These are phyloP conservation scores for Hipposideros larvatus DNA, from an alignment of 2,797 vertebrate genomes.

Conservation along the genomic window DNA sequence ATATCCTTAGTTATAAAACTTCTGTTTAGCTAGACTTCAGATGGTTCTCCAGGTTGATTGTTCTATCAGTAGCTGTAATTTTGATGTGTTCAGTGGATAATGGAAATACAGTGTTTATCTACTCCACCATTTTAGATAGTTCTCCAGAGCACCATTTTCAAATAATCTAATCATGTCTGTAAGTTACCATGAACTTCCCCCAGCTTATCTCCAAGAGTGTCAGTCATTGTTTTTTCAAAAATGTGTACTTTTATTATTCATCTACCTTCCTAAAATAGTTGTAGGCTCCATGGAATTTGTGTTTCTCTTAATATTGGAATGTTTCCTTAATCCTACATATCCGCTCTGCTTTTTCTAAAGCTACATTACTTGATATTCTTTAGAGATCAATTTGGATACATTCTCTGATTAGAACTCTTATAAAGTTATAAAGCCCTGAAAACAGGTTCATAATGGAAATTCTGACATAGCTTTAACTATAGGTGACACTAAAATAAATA, in stretches of 20 bases:
- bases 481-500: slow-evolving; percentile 51
- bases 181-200: background rate
- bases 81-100: too few relatives aligned
- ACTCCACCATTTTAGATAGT: too few relatives aligned
- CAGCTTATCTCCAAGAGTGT: accelerated
- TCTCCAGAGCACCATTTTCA: background rate
- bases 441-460: slow-evolving; percentile 44
- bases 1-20: too few relatives aligned
- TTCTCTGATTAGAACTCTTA: slow-evolving; percentile 6
- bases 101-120: too few relatives aligned
- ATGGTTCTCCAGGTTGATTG: too few relatives aligned
- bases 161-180: background rate
- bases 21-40: too few relatives aligned
- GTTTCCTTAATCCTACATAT: background rate
- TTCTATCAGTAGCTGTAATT: too few relatives aligned
- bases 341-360: background rate
- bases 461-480: background rate
- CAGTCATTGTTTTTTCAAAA: background rate
- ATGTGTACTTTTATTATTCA: background rate
- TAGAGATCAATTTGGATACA: slow-evolving; percentile 30
- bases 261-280: background rate
- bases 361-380: background rate
- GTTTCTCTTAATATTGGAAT: background rate
- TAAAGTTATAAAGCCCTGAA: background rate
- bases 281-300: background rate